Base-by-base conservation (phyloP, 1,140 invertebrate genomes). In the Steinernema feltiae region DNA sequence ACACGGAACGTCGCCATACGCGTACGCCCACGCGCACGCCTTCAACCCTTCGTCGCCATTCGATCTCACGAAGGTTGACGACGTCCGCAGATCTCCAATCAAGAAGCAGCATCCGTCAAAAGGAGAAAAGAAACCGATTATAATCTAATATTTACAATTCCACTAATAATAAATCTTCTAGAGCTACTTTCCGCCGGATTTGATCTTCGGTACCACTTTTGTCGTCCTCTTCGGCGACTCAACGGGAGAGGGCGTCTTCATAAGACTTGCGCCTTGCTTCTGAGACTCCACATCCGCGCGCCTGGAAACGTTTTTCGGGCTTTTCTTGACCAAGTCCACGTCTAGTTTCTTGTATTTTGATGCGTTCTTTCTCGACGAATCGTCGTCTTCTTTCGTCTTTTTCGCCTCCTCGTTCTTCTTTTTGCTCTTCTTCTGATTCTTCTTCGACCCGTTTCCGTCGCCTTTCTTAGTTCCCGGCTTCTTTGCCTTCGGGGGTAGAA, bases 391-490 rank as follows among this genome's bases (percentile, higher is more conserved):
- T 3, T 63, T 27, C 53, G 7, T 63, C 15, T 63, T 63, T 27
- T 63, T 63, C 12, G 2, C 24, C 53, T 63, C 3, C 53, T 7
- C 53, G 7, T 63, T 92, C 92, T 89, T 41, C 35, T 63, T 27
- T 15, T 63, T 21, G 15, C 15, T 3, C 24, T 15, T 27, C 53
- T 27, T 63, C 15, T 12, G 3, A 7, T 63, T 63, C 24, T 63
- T 27, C 53, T 12, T 63, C 53, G 7, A 15, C 53, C 15, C 24
- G 7, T 27, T 63, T 63, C 53, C 35, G 35, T 41, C 18, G 35
- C 7, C 18, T 63, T 27, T 63, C 53, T 63, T 63, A 3, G 24
- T 15, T 3, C 15, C 15, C 24, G 2, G 7, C 24, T 63, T 63
- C 24, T 27, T 12, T 27, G 53, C 3, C 53, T 63, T 63, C 53